Evolutionary conservation across 2,888 invertebrate genomes (phyloP).

Genomic region (Andrena hattorfiana): DNA sequence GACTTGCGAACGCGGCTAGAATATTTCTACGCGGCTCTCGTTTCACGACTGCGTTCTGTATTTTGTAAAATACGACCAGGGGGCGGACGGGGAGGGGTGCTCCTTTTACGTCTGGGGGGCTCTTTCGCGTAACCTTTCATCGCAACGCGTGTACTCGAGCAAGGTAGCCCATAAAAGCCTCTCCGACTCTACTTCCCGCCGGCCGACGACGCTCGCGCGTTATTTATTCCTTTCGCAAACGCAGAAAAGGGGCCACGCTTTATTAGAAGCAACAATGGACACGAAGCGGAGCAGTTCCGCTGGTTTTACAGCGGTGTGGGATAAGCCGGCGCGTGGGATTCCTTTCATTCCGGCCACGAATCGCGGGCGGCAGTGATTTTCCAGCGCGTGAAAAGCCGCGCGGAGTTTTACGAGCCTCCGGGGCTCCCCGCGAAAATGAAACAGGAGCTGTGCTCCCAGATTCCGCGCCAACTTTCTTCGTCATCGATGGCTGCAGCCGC

Average conservation of each 20-base stretch:
- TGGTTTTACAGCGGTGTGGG: constrained; percentile 20
- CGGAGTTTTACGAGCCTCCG: constrained; percentile 7
- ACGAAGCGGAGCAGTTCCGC: constrained; percentile 9
- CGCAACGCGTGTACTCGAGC: constrained; percentile 20
- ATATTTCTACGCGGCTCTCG: background rate
- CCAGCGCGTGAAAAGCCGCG: constrained; percentile 44
- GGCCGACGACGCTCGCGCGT: constrained; percentile 20
- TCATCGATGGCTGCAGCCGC: background rate
- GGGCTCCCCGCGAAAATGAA: constrained; percentile 10
- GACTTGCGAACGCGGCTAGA: constrained; percentile 9
- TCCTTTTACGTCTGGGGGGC: constrained; percentile 34
- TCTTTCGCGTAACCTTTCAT: constrained; percentile 53
- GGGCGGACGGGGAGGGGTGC: background rate
- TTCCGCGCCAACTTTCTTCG: constrained; percentile 2
- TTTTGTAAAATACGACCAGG: constrained; percentile 17
- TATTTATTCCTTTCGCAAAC: constrained; percentile 40
- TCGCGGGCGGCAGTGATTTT: constrained; percentile 35
- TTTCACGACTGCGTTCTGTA: background rate
- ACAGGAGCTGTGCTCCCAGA: constrained; percentile 4
- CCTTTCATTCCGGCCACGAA: constrained; percentile 43
- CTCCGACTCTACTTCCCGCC: constrained; percentile 6
- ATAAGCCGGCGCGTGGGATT: constrained; percentile 32
- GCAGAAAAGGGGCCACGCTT: constrained; percentile 46
- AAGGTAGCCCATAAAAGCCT: constrained; percentile 47
- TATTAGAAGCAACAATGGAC: constrained; percentile 56